A percentile compares a stretch with the other conserved stretches of the same genome.
These are phyloP conservation scores for Theristicus caerulescens DNA, from an alignment of 2,113 vertebrate species.

Conservation along the genomic window DNA sequence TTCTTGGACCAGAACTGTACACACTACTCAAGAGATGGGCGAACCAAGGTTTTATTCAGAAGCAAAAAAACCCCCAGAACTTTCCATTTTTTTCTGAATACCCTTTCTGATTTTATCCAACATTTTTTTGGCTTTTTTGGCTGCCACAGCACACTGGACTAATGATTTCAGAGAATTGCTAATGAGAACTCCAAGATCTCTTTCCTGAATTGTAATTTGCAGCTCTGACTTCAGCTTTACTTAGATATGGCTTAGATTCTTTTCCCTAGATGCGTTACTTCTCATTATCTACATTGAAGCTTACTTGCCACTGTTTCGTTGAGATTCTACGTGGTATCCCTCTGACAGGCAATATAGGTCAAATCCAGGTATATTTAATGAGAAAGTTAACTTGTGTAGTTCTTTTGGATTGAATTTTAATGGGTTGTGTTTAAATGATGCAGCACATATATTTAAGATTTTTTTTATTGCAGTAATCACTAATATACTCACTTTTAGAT, in stretches of 20 bases:
- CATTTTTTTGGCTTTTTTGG: accelerated
- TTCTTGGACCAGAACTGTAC: background rate
- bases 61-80: accelerated
- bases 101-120: background rate
- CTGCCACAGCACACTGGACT: background rate
- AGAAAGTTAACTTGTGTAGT: background rate
- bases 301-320: background rate
- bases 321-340: background rate
- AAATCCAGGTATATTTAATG: background rate
- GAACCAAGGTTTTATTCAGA: background rate
- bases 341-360: background rate
- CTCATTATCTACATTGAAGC: background rate
- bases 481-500: background rate
- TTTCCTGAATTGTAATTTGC: background rate
- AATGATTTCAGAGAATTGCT: background rate
- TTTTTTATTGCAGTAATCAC: background rate
- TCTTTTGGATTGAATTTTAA: background rate
- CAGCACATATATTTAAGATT: background rate
- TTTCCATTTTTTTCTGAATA: background rate
- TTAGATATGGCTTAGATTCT: background rate
- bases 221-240: background rate
- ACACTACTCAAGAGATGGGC: background rate
- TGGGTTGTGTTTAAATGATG: background rate
- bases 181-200: background rate
- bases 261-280: background rate